phyloP scores from a whole-genome alignment of 2,888 invertebrate species.

The Sisyra nigra region DNA sequence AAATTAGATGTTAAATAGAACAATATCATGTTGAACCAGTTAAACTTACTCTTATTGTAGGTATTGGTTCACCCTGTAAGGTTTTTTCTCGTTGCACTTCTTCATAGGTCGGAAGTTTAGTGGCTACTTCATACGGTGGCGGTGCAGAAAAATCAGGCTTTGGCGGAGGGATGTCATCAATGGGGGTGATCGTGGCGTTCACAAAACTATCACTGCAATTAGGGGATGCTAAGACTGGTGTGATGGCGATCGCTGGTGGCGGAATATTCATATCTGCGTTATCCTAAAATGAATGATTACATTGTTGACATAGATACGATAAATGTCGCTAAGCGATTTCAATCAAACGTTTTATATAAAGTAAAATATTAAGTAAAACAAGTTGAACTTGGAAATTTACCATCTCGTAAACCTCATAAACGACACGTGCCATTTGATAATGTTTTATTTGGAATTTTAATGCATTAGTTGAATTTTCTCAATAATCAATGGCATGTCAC shows the following conservation, averaged over 20 bases:
- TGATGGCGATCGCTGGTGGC: background rate
- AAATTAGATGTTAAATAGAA: background rate
- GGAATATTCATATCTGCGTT: background rate
- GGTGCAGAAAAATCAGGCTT: conserved; percentile 74
- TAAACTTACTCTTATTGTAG: conserved; percentile 14
- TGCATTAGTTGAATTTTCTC: background rate
- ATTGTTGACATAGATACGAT: too few relatives aligned
- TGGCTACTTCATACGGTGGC: conserved; percentile 75
- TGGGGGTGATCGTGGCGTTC: conserved; percentile 5
- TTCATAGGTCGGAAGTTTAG: conserved; percentile 79
- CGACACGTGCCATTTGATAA: background rate
- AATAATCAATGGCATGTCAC: conserved; percentile 9
- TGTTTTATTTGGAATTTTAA: conserved; percentile 1
- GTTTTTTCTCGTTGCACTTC: conserved; percentile 82
- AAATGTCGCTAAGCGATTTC: background rate
- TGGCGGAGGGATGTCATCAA: conserved; percentile 60
- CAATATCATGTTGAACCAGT: background rate
- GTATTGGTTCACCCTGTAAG: conserved; percentile 49
- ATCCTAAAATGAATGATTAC: conserved; percentile 2
- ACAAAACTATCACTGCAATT: background rate
- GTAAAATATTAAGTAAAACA: background rate
- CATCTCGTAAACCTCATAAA: conserved; percentile 3
- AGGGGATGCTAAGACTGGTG: background rate
- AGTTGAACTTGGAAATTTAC: background rate
- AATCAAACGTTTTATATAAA: background rate